phyloP scores from a whole-genome alignment of 1,140 invertebrate genomes.

The Scaptomyza graminum region DNA sequence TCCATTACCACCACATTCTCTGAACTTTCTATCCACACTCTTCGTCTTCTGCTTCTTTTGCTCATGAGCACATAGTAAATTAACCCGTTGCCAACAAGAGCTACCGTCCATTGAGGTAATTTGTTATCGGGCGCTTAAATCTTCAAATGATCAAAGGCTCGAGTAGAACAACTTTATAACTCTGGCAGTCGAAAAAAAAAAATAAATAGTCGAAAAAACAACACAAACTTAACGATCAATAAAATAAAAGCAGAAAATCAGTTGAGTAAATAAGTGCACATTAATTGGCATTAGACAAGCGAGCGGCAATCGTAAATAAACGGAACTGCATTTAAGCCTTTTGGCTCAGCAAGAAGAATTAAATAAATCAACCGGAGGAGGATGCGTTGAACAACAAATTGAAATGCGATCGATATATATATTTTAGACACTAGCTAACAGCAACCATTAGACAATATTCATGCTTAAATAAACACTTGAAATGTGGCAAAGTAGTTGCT shows the following conservation, averaged over 20 bases:
- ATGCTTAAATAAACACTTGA: slow-evolving; percentile 57
- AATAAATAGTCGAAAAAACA: too few relatives aligned
- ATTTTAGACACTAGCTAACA: slow-evolving; percentile 11
- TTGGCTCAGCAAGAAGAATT: slow-evolving; percentile 12
- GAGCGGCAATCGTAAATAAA: slow-evolving; percentile 52
- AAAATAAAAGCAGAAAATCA: slow-evolving; percentile 43
- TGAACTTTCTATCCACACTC: slow-evolving; percentile 8
- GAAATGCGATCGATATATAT: slow-evolving; percentile 32
- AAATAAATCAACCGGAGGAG: slow-evolving; percentile 30
- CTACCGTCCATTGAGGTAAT: slow-evolving; percentile 46
- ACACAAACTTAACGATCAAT: slow-evolving; percentile 56
- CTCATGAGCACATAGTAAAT: slow-evolving; percentile 17
- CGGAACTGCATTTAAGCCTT: slow-evolving; percentile 39
- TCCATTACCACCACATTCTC: slow-evolving; percentile 25
- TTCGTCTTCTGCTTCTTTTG: not conserved
- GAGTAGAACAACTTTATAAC: slow-evolving; percentile 26
- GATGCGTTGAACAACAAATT: slow-evolving; percentile 38
- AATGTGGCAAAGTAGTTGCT: slow-evolving; percentile 49
- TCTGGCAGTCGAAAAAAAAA: slow-evolving; percentile 12
- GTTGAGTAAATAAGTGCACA: slow-evolving; percentile 45
- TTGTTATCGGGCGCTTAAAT: slow-evolving; percentile 45
- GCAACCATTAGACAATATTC: slow-evolving; percentile 59
- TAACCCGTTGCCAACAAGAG: slow-evolving; percentile 26
- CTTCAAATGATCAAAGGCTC: slow-evolving; percentile 40
- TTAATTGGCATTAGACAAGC: slow-evolving; percentile 56